A percentile compares a stretch with the other conserved stretches of the same genome.
Evolutionary conservation across 2,113 vertebrate species (phyloP).

Genomic region (Rattus rattus): DNA sequence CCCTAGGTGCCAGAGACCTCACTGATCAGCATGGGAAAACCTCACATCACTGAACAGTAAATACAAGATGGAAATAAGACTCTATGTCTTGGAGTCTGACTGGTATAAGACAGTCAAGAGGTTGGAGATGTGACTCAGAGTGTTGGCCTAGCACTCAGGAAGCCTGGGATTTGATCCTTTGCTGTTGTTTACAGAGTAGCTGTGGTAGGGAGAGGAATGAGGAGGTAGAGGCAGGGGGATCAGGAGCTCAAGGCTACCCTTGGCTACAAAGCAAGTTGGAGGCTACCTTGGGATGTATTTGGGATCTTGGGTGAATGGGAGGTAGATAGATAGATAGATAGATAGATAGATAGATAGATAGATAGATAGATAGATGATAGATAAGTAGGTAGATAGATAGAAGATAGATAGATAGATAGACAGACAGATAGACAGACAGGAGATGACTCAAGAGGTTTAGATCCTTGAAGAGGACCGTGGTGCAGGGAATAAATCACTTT

Average conservation of each 20-base stretch:
- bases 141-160: background rate
- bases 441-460: background rate
- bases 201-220: background rate
- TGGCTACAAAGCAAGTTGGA: background rate
- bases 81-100: too few relatives aligned
- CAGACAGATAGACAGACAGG: background rate
- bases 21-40: background rate
- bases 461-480: background rate
- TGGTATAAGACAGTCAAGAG: background rate
- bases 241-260: background rate
- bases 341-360: too few relatives aligned
- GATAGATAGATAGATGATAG: too few relatives aligned
- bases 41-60: background rate
- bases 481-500: background rate
- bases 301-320: background rate
- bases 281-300: background rate
- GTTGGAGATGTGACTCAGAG: background rate
- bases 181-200: background rate
- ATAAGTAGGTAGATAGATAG: too few relatives aligned
- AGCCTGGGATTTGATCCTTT: background rate
- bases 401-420: too few relatives aligned
- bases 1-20: too few relatives aligned
- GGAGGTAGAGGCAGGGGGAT: background rate
- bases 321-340: background rate
- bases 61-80: rapidly evolving